Evolutionary conservation across 2,797 vertebrate species (phyloP).

Genomic region (Rhynchotus rufescens): DNA sequence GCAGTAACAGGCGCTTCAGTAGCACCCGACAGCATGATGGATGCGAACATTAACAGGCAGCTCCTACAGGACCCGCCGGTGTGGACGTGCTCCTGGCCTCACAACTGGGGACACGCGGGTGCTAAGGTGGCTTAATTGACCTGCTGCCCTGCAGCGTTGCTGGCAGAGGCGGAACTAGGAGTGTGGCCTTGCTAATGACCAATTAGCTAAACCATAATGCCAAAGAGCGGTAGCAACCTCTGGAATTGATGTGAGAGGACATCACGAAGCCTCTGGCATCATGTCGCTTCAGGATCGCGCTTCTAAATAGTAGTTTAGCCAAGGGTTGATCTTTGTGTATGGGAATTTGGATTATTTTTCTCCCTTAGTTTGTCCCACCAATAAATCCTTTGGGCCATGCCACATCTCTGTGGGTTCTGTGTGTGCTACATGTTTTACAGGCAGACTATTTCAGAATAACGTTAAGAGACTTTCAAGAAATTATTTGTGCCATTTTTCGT

Average conservation of each 20-base stretch:
- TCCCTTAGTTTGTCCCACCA: not conserved
- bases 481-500: constrained; percentile 14
- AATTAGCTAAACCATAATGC: constrained; percentile 55
- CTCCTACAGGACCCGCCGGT: constrained; percentile 62
- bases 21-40: constrained; percentile 70
- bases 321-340: not conserved
- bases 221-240: not conserved
- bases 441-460: constrained; percentile 33
- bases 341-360: constrained; percentile 48
- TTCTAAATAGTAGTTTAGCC: not conserved
- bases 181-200: constrained; percentile 47
- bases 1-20: constrained; percentile 71
- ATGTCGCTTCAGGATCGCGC: not conserved
- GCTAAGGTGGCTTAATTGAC: constrained; percentile 50
- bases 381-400: not conserved
- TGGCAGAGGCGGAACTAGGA: constrained; percentile 22
- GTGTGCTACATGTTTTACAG: constrained; percentile 1
- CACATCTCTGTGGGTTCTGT: not conserved
- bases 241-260: not conserved
- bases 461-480: not conserved
- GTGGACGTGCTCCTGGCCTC: constrained; percentile 39
- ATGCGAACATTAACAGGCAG: constrained; percentile 70
- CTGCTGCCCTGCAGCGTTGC: constrained; percentile 45
- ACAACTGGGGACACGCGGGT: constrained; percentile 55
- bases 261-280: not conserved